A percentile compares a stretch with the other conserved stretches of the same genome.
Evolutionary conservation across 2,797 vertebrate species (phyloP).

Genomic region (Octomys mimax): DNA sequence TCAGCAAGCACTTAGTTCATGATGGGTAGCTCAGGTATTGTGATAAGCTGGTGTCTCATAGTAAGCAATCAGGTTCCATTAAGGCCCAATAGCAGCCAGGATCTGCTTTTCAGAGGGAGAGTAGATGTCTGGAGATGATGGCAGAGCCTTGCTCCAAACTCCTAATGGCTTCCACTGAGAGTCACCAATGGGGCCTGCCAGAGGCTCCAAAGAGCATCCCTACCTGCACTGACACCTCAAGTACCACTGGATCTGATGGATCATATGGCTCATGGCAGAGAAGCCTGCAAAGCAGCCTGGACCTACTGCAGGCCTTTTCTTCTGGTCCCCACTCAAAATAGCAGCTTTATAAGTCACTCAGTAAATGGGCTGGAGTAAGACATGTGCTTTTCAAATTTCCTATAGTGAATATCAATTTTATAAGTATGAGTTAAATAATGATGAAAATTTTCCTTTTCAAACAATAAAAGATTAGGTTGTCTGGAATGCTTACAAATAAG

Average conservation of each 20-base stretch:
- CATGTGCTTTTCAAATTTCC: constrained; percentile 18
- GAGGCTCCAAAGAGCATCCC: neutral
- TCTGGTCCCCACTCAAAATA: neutral
- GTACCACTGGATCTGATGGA: neutral
- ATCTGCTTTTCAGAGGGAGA: neutral
- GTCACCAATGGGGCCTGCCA: neutral
- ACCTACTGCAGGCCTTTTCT: neutral
- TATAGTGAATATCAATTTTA: constrained; percentile 29
- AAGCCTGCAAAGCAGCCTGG: neutral
- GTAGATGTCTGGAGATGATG: neutral
- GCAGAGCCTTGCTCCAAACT: neutral
- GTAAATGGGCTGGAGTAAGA: neutral
- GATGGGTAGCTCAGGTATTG: neutral
- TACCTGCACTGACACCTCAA: neutral
- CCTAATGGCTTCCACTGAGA: neutral
- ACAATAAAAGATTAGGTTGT: constrained; percentile 24
- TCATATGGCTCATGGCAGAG: neutral
- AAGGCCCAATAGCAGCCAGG: neutral
- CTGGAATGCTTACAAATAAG: constrained; percentile 9
- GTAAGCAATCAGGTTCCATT: neutral
- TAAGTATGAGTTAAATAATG: constrained; percentile 26
- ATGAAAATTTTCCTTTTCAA: neutral
- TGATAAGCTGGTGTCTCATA: neutral
- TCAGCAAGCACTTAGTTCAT: neutral
- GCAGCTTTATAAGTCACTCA: neutral